These are phyloP conservation scores for Calephelis virginiensis DNA, from an alignment of 1,140 invertebrate genomes.

Conservation along the genomic window DNA sequence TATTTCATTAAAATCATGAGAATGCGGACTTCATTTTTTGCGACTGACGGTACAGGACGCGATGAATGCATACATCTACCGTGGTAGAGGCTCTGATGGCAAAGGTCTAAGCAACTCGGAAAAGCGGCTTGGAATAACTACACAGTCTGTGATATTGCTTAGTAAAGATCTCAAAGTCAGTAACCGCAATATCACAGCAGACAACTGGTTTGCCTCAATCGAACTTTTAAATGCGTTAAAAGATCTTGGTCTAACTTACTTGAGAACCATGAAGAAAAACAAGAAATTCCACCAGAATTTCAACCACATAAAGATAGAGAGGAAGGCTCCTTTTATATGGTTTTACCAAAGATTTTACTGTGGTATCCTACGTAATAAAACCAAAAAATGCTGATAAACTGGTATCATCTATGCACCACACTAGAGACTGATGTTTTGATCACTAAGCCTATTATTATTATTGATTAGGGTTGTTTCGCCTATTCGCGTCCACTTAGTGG, in stretches of 20 bases:
- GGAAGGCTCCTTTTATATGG: constrained; percentile 32
- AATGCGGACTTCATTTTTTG: constrained; percentile 28
- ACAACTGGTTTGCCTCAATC: constrained; percentile 29
- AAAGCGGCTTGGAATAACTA: constrained; percentile 14
- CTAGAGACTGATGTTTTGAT: constrained; percentile 22
- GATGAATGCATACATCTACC: too few species aligned
- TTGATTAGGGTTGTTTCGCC: too few species aligned
- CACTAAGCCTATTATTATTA: constrained; percentile 47
- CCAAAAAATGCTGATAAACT: constrained; percentile 34
- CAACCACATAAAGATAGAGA: too few species aligned
- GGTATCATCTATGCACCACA: constrained; percentile 37
- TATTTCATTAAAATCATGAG: constrained; percentile 31
- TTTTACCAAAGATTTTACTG: constrained; percentile 39
- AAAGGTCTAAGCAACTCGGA: constrained; percentile 17
- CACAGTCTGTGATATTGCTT: constrained; percentile 22
- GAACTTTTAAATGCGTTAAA: constrained; percentile 19
- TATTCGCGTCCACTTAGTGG: too few species aligned
- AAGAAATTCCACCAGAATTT: constrained; percentile 39
- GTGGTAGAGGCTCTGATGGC: constrained; percentile 23
- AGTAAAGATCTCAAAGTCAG: constrained; percentile 20
- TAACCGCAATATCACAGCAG: constrained; percentile 26
- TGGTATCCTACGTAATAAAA: constrained; percentile 41
- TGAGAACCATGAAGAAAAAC: constrained; percentile 46
- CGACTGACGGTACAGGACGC: constrained; percentile 33
- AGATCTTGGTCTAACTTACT: constrained; percentile 18